Conservation (phyloP, 2,888 invertebrate species). For the Polylopha cassiicola region DNA sequence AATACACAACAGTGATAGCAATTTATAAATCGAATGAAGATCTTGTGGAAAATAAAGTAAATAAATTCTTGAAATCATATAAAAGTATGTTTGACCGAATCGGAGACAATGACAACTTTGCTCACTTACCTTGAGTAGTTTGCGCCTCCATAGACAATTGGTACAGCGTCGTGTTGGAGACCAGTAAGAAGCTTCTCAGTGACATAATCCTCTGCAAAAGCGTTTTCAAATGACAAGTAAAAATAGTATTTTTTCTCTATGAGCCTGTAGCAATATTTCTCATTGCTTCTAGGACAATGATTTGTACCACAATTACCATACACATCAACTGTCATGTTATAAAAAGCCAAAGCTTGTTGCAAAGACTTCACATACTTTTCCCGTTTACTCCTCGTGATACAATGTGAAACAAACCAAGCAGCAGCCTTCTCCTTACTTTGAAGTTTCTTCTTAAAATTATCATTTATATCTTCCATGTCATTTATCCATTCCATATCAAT, state of each 20-base stretch:
- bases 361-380: constrained; percentile 38
- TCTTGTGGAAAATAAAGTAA: too few species aligned
- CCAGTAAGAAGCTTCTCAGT: constrained; percentile 79
- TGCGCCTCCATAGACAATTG: constrained; percentile 82
- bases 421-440: constrained; percentile 54
- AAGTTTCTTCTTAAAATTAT: constrained; percentile 34
- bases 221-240: constrained; percentile 85
- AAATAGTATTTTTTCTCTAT: constrained; percentile 81
- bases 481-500: constrained; percentile 23
- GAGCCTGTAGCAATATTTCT: constrained; percentile 43
- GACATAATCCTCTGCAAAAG: constrained; percentile 76
- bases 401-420: constrained; percentile 69
- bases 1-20: too few species aligned
- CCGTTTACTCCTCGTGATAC: constrained; percentile 46
- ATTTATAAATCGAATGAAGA: too few species aligned
- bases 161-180: constrained; percentile 77
- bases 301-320: constrained; percentile 73
- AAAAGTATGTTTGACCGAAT: too few species aligned
- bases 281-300: constrained; percentile 38
- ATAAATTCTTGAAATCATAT: too few species aligned
- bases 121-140: constrained; percentile 77
- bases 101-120: too few species aligned
- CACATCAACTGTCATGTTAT: constrained; percentile 62
- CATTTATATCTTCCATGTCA: constrained; percentile 25
- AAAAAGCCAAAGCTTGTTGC: constrained; percentile 36